Evolutionary conservation across 1,140 invertebrate genomes (phyloP).

Genomic region (Magallana gigas): DNA sequence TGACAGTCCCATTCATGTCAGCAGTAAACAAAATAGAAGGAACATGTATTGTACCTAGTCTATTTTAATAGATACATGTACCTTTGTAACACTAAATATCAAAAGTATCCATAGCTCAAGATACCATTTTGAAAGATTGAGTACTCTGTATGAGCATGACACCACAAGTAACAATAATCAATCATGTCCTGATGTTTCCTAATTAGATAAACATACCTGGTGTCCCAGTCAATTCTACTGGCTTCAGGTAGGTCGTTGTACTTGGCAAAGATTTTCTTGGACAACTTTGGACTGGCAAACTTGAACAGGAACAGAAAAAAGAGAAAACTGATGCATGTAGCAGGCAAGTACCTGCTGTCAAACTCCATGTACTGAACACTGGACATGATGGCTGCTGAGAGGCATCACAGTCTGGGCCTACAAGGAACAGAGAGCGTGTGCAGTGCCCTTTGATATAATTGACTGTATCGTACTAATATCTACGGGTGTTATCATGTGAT

Average conservation of each 20-base stretch:
- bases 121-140: too few species aligned
- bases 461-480: neutral
- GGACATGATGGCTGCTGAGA: neutral
- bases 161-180: neutral
- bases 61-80: too few species aligned
- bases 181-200: neutral
- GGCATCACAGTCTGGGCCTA: neutral
- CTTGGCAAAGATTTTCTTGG: conserved; percentile 23
- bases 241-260: conserved; percentile 10
- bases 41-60: too few species aligned
- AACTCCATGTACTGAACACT: neutral
- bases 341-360: conserved; percentile 13
- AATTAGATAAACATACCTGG: neutral
- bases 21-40: too few species aligned
- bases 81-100: too few species aligned
- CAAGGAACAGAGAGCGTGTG: neutral
- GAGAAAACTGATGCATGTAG: conserved; percentile 13
- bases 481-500: conserved; percentile 1
- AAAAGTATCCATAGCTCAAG: too few species aligned
- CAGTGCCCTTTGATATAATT: too few species aligned
- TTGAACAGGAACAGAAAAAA: conserved; percentile 29
- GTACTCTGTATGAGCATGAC: too few species aligned
- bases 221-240: conserved; percentile 33
- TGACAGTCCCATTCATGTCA: too few species aligned
- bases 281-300: conserved; percentile 33